Percentiles rank a stretch among this genome's conserved stretches.
Conservation (phyloP, 2,113 vertebrate species). For the Mastomys coucha region DNA sequence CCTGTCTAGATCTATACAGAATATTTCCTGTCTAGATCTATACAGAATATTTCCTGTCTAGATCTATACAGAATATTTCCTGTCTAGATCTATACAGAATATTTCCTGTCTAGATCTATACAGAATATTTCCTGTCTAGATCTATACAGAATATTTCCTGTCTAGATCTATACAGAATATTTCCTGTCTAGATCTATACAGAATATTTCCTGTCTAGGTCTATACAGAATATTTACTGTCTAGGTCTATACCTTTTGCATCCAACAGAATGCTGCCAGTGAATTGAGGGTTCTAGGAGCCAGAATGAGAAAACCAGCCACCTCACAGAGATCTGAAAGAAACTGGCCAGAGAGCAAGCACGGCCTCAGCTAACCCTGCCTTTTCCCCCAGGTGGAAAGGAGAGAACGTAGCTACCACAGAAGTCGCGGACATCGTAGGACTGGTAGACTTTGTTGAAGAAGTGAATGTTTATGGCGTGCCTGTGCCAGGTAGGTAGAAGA, state of each 20-base stretch:
- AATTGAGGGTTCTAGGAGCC: neutral
- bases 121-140: neutral
- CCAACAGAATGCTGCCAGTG: neutral
- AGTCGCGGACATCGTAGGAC: slow-evolving; percentile 85
- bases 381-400: slow-evolving; percentile 92
- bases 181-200: neutral
- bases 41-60: too few species aligned
- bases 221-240: neutral
- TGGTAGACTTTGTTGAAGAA: slow-evolving; percentile 87
- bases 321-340: neutral
- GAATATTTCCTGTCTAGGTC: neutral
- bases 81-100: neutral
- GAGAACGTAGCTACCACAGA: slow-evolving; percentile 94
- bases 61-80: neutral
- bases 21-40: neutral
- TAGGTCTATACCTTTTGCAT: neutral
- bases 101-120: too few species aligned
- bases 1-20: neutral
- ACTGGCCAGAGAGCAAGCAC: neutral
- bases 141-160: too few species aligned
- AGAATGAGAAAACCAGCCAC: neutral
- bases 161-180: neutral
- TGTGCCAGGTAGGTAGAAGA: slow-evolving; percentile 89
- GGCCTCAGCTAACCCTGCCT: slow-evolving; percentile 34
- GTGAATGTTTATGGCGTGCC: slow-evolving; percentile 92